Evolutionary conservation across 2,888 invertebrate genomes (phyloP).

Genomic region (Archaeoteleia sp.): DNA sequence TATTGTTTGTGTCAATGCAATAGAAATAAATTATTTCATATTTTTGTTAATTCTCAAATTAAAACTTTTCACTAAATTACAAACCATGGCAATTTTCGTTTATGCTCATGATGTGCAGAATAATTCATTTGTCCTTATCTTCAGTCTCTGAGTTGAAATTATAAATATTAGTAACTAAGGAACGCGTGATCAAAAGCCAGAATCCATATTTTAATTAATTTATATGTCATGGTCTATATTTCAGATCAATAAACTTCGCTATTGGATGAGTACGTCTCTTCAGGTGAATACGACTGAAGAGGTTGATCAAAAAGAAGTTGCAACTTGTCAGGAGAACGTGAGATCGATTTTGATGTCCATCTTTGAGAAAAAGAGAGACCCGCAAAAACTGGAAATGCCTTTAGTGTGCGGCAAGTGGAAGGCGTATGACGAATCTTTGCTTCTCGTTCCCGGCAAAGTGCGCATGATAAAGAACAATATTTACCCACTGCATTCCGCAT

Average conservation of each 20-base stretch:
- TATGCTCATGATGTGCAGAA: too few relatives aligned
- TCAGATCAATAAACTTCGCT: slow-evolving; percentile 85
- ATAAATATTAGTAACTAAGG: too few relatives aligned
- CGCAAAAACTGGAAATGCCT: slow-evolving; percentile 69
- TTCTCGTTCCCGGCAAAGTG: slow-evolving; percentile 70
- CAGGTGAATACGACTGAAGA: slow-evolving; percentile 67
- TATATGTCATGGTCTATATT: too few relatives aligned
- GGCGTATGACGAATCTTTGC: slow-evolving; percentile 64
- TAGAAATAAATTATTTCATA: neutral
- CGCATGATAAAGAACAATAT: slow-evolving; percentile 58
- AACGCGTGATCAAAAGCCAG: too few relatives aligned
- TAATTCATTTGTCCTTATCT: too few relatives aligned
- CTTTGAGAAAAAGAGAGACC: slow-evolving; percentile 73
- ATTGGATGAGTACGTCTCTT: slow-evolving; percentile 82
- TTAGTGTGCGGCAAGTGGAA: slow-evolving; percentile 69
- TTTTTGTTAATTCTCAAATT: too few relatives aligned
- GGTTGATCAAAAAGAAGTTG: slow-evolving; percentile 65
- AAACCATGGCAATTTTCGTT: too few relatives aligned
- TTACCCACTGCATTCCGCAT: slow-evolving; percentile 75
- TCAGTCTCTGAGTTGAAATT: too few relatives aligned
- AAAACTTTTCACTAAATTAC: too few relatives aligned
- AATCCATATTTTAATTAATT: too few relatives aligned
- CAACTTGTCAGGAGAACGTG: slow-evolving; percentile 75
- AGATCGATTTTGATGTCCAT: slow-evolving; percentile 75
- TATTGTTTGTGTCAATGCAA: too few relatives aligned